A percentile compares a stretch with the other conserved stretches of the same genome.
phyloP scores from a whole-genome alignment of 2,888 invertebrate genomes.

The Drosophila sordidapex region DNA sequence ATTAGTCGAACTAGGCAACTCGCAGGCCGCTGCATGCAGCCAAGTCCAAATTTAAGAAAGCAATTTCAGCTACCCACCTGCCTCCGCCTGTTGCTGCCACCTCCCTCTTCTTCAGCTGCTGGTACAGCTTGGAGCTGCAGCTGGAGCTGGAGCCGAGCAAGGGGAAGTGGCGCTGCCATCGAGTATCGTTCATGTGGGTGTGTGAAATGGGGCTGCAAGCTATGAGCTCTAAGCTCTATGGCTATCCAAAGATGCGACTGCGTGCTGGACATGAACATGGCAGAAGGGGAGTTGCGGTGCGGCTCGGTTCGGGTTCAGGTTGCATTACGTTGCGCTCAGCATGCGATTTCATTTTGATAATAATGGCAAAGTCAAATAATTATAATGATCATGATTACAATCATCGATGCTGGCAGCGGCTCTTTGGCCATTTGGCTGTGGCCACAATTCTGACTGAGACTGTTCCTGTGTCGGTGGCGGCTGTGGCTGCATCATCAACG shows the following conservation, averaged over 20 bases:
- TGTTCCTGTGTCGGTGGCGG: slow-evolving; percentile 6
- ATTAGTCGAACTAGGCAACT: slow-evolving; percentile 15
- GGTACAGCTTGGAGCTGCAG: background rate
- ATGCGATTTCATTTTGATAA: slow-evolving; percentile 81
- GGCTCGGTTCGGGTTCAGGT: slow-evolving; percentile 2
- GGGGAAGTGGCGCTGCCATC: slow-evolving; percentile 43
- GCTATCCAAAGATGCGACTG: slow-evolving; percentile 24
- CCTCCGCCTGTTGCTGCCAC: slow-evolving; percentile 4
- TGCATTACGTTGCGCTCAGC: slow-evolving; percentile 47
- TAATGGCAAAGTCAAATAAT: slow-evolving; percentile 79
- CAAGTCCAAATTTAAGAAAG: slow-evolving; percentile 51
- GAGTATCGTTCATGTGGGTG: slow-evolving; percentile 58
- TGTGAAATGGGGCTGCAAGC: slow-evolving; percentile 72
- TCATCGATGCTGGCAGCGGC: slow-evolving; percentile 60
- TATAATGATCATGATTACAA: slow-evolving; percentile 82
- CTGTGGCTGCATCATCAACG: slow-evolving; percentile 48
- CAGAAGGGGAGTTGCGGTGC: slow-evolving; percentile 6
- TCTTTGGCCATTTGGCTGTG: slow-evolving; percentile 9
- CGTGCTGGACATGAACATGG: slow-evolving; percentile 39
- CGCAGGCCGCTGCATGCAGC: slow-evolving; percentile 16
- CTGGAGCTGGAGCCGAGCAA: slow-evolving; percentile 3
- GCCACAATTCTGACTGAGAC: slow-evolving; percentile 8
- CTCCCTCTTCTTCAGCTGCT: background rate
- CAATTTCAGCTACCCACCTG: slow-evolving; percentile 46
- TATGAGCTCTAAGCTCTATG: background rate